phyloP scores from a whole-genome alignment of 2,113 vertebrate species.

The Cyphomyrus discorhynchus region DNA sequence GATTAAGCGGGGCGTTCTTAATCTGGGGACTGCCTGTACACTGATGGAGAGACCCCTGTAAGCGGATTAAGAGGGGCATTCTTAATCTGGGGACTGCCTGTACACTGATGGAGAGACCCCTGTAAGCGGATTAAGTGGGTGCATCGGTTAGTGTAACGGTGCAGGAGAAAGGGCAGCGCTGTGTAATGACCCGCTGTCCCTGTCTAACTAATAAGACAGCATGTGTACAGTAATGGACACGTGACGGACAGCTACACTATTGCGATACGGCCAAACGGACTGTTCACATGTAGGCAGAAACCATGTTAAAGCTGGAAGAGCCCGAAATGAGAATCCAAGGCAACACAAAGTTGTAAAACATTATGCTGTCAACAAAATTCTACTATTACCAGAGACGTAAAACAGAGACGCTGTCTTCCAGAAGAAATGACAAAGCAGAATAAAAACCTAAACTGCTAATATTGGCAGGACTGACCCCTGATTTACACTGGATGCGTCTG shows the following conservation, averaged over 20 bases:
- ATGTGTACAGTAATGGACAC: background rate
- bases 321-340: background rate
- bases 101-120: background rate
- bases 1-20: too few relatives aligned
- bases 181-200: too few relatives aligned
- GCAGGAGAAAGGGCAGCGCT: too few relatives aligned
- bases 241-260: background rate
- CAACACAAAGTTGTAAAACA: background rate
- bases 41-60: too few relatives aligned
- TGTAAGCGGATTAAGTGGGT: background rate
- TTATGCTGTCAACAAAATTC: background rate
- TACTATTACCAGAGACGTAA: background rate
- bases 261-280: background rate
- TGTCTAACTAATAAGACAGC: background rate
- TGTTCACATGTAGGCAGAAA: background rate
- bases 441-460: background rate
- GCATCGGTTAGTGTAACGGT: background rate
- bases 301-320: too few relatives aligned
- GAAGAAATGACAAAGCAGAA: background rate
- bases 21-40: too few relatives aligned
- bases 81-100: background rate
- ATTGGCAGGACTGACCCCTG: background rate
- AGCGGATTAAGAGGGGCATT: background rate
- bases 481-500: too few relatives aligned
- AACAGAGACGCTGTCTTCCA: background rate